Conservation (phyloP, 2,113 vertebrate genomes). For the Petrocephalus zakoni region DNA sequence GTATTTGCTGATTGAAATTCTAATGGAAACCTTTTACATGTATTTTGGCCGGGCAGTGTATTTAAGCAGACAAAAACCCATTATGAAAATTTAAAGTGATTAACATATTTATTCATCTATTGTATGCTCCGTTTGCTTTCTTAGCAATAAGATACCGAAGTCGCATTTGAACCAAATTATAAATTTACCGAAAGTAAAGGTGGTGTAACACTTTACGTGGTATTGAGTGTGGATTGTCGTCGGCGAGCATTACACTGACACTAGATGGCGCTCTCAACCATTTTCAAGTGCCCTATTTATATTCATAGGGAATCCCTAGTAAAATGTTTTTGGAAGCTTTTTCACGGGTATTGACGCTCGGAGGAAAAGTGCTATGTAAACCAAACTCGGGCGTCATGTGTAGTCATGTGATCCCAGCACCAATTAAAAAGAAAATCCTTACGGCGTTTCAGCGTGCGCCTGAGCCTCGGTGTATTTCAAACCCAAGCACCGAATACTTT, state of each 20-base stretch:
- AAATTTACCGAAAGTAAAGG: not conserved
- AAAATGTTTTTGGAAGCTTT: not conserved
- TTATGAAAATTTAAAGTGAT: not conserved
- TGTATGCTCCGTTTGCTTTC: not conserved
- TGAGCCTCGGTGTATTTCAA: not conserved
- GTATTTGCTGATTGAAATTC: too few relatives aligned
- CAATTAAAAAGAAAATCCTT: too few relatives aligned
- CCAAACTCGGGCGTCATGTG: not conserved
- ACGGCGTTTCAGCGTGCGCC: not conserved
- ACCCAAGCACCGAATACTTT: not conserved
- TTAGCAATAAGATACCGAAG: not conserved
- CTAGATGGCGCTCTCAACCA: constrained; percentile 56
- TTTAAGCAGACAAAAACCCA: not conserved
- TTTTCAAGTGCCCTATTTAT: constrained; percentile 29
- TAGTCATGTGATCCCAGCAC: not conserved
- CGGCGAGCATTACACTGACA: constrained; percentile 39
- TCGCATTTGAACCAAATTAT: not conserved
- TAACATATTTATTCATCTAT: not conserved
- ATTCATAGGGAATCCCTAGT: not conserved
- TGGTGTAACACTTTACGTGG: not conserved
- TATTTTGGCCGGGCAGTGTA: too few relatives aligned
- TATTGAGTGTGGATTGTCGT: not conserved
- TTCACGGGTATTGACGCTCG: not conserved
- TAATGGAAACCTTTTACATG: too few relatives aligned
- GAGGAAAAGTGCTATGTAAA: not conserved